Evolutionary conservation across 2,888 invertebrate species (phyloP).

Genomic region (Galeopsomyia nigrocyanea): DNA sequence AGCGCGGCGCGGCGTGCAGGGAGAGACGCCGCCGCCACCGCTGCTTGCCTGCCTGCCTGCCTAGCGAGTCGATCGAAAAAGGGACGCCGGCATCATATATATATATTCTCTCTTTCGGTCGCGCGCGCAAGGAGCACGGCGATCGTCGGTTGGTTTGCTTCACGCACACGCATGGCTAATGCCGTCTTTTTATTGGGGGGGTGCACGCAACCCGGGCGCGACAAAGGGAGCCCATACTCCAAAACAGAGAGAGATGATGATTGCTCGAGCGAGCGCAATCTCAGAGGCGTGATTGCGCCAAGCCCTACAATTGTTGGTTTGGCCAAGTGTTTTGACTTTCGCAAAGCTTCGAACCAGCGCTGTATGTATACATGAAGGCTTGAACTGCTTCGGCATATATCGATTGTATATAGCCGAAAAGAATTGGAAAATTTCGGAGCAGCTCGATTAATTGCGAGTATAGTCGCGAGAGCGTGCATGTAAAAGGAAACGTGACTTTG

Average conservation of each 20-base stretch:
- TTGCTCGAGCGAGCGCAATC: too few relatives aligned
- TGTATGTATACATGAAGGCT: too few relatives aligned
- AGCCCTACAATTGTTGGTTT: too few relatives aligned
- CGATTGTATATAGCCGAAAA: too few relatives aligned
- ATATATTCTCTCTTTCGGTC: neutral
- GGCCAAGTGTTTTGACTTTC: too few relatives aligned
- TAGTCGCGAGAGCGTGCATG: too few relatives aligned
- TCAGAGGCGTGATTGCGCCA: too few relatives aligned
- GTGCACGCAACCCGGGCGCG: neutral
- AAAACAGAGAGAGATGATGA: constrained; percentile 16
- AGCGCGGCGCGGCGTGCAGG: constrained; percentile 65
- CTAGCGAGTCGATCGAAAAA: constrained; percentile 4
- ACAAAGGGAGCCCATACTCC: neutral
- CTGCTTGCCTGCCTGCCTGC: constrained; percentile 22
- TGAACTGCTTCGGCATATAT: too few relatives aligned
- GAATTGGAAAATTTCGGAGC: too few relatives aligned
- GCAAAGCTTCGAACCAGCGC: too few relatives aligned
- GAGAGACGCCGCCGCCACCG: constrained; percentile 34
- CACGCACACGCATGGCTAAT: neutral
- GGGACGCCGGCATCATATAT: neutral
- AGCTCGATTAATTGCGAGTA: too few relatives aligned
- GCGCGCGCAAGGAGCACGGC: neutral
- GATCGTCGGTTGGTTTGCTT: neutral
- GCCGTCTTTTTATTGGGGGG: constrained; percentile 10
- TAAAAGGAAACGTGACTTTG: too few relatives aligned